Evolutionary conservation across 1,140 invertebrate genomes (phyloP).

Genomic region (Aphaenogaster floridana): DNA sequence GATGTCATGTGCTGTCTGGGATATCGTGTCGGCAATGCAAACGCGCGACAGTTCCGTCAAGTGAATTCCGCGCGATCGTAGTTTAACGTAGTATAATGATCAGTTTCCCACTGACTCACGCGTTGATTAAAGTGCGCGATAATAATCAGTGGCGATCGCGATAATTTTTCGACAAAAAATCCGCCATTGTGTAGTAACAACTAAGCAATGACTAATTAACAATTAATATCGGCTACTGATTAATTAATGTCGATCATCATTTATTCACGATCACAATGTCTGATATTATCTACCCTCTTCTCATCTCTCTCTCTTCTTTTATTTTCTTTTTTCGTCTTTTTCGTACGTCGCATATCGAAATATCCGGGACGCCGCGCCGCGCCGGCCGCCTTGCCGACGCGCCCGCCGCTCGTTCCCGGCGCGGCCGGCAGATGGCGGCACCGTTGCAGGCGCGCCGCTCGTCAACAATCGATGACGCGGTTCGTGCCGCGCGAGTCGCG

Average conservation of each 20-base stretch:
- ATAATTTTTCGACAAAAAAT: neutral
- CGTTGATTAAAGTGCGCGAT: neutral
- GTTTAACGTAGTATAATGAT: neutral
- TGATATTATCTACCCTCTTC: neutral
- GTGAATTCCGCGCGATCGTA: neutral
- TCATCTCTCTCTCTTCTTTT: too few relatives aligned
- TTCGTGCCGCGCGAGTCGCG: slow-evolving; percentile 68
- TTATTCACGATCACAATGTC: neutral
- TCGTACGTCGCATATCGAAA: neutral
- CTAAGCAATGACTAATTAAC: neutral
- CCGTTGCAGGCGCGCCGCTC: slow-evolving; percentile 34
- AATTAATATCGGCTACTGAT: neutral
- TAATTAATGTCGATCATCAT: neutral
- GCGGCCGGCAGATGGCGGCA: slow-evolving; percentile 33
- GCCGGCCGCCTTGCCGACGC: neutral
- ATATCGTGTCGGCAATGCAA: neutral
- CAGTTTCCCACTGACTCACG: neutral
- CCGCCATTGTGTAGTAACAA: neutral
- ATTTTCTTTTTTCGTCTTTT: neutral
- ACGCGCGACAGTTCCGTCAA: neutral
- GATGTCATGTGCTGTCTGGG: too few relatives aligned
- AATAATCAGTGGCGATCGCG: neutral
- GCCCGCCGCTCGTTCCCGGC: neutral
- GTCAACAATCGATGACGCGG: slow-evolving; percentile 74
- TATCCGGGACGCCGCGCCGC: neutral